Conservation (phyloP, 2,888 invertebrate genomes). For the Drosophila parthenogenetica region DNA sequence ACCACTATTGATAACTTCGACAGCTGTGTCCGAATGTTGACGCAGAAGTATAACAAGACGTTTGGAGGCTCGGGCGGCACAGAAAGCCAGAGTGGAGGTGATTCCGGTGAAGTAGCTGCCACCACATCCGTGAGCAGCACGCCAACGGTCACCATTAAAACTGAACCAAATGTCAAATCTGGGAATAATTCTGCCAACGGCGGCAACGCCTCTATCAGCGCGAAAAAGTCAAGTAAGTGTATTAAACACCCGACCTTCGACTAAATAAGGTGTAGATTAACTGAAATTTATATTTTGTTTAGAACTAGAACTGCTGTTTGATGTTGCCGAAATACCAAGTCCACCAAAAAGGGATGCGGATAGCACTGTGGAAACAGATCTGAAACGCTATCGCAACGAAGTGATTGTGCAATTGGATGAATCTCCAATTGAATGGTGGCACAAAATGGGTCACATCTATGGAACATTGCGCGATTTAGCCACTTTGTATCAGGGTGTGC, state of each 20-base stretch:
- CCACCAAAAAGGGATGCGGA: slow-evolving; percentile 58
- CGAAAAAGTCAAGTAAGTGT: slow-evolving; percentile 68
- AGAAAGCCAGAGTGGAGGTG: slow-evolving; percentile 36
- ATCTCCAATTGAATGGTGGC: slow-evolving; percentile 84
- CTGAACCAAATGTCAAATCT: slow-evolving; percentile 59
- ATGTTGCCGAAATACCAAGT: slow-evolving; percentile 69
- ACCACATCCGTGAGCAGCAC: slow-evolving; percentile 42
- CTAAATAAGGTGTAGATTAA: slow-evolving; percentile 1
- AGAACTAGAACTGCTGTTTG: slow-evolving; percentile 83
- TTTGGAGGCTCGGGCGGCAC: slow-evolving; percentile 46
- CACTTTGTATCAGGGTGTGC: slow-evolving; percentile 81
- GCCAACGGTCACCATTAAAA: slow-evolving; percentile 55
- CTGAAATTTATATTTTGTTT: neutral
- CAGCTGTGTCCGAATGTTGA: slow-evolving; percentile 72
- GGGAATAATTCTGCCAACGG: slow-evolving; percentile 5
- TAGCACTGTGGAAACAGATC: slow-evolving; percentile 79
- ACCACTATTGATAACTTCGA: slow-evolving; percentile 76
- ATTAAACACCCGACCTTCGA: too few species aligned
- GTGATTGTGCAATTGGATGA: slow-evolving; percentile 82
- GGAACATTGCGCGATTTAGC: slow-evolving; percentile 79
- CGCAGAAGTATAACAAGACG: slow-evolving; percentile 72
- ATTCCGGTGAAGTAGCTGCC: slow-evolving; percentile 49
- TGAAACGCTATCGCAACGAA: slow-evolving; percentile 82
- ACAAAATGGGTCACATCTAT: slow-evolving; percentile 81
- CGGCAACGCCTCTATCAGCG: slow-evolving; percentile 7